A percentile compares a stretch with the other conserved stretches of the same genome.
Conservation (phyloP, 1,140 invertebrate species). For the Pseudoatta argentina region DNA sequence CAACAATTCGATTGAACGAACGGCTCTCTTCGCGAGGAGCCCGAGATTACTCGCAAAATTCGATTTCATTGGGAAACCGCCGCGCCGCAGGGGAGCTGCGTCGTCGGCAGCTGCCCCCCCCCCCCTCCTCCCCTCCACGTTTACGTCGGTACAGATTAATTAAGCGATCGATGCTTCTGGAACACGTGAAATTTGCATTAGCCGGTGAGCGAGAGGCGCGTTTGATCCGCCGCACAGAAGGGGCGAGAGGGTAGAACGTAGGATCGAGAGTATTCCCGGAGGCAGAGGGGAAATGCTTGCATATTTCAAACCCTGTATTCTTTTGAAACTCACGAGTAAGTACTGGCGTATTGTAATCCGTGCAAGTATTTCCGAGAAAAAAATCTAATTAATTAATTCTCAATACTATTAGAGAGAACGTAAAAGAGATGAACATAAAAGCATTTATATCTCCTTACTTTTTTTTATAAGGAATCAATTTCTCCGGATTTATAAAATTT, state of each 20-base stretch:
- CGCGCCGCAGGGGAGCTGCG: slow-evolving; percentile 48
- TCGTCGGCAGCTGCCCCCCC: slow-evolving; percentile 19
- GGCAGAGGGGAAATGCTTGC: slow-evolving; percentile 10
- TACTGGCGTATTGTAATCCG: neutral
- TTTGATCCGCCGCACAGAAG: slow-evolving; percentile 38
- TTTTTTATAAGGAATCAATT: neutral
- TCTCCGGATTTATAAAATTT: neutral
- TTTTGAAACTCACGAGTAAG: slow-evolving; percentile 20
- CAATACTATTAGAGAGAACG: neutral
- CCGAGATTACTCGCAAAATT: slow-evolving; percentile 60
- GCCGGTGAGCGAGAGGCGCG: slow-evolving; percentile 49
- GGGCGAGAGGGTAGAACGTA: neutral
- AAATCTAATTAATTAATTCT: neutral
- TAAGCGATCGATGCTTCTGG: slow-evolving; percentile 64
- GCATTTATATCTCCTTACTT: neutral
- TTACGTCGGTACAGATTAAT: slow-evolving; percentile 65
- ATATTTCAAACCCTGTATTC: slow-evolving; percentile 39
- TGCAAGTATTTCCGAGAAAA: slow-evolving; percentile 3
- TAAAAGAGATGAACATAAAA: neutral
- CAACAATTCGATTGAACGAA: slow-evolving; percentile 37
- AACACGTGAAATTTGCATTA: slow-evolving; percentile 65
- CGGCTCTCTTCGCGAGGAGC: slow-evolving; percentile 34
- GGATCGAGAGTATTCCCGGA: slow-evolving; percentile 12
- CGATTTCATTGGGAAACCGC: slow-evolving; percentile 61
- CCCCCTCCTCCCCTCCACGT: neutral